phyloP scores from a whole-genome alignment of 2,113 vertebrate species.

The Plecotus auritus region DNA sequence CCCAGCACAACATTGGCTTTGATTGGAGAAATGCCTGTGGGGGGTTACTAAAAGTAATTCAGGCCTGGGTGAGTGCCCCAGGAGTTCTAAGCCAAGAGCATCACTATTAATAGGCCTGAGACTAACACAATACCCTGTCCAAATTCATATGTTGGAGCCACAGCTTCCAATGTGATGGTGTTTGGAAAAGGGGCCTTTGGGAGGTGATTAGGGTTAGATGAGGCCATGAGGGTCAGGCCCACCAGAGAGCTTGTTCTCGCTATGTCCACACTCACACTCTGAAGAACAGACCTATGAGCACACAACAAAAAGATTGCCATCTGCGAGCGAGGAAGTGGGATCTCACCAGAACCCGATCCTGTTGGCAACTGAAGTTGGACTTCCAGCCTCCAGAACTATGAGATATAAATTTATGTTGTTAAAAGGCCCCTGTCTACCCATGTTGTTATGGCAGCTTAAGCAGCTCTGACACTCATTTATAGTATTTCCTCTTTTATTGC shows the following conservation, averaged over 20 bases:
- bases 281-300: no score
- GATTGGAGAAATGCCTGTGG: no score
- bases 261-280: fast-evolving
- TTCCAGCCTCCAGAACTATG: not conserved
- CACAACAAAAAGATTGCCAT: fast-evolving
- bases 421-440: fast-evolving
- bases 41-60: not conserved
- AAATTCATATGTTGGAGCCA: not conserved
- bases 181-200: not conserved
- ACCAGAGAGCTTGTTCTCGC: not conserved
- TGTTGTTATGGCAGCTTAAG: not conserved
- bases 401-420: no score
- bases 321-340: no score
- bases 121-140: not conserved
- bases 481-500: not conserved
- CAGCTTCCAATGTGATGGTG: fast-evolving
- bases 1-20: not conserved
- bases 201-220: not conserved
- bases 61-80: not conserved
- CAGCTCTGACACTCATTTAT: fast-evolving
- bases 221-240: not conserved
- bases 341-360: fast-evolving
- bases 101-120: not conserved
- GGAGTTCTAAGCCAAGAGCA: not conserved
- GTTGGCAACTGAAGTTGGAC: not conserved